These are phyloP conservation scores for Drosophila lutescens DNA, from an alignment of 2,888 invertebrate genomes.

Conservation along the genomic window DNA sequence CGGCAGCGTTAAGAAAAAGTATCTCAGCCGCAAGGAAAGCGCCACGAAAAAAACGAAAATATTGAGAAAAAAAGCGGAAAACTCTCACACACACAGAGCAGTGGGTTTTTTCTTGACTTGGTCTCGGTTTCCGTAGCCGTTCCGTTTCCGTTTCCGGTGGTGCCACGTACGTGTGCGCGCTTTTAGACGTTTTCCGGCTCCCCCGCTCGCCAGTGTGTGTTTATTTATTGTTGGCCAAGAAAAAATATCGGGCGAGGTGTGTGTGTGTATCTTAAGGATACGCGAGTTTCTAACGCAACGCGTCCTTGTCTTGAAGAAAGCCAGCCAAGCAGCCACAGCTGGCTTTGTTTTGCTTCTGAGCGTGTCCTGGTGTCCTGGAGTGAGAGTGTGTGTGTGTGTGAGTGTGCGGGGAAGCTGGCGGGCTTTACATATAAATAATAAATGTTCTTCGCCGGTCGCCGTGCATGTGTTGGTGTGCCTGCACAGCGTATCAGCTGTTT, in stretches of 20 bases:
- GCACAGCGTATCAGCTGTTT: constrained; percentile 65
- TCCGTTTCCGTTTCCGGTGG: constrained; percentile 59
- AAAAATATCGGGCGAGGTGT: constrained; percentile 33
- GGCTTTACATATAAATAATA: constrained; percentile 71
- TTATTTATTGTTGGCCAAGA: constrained; percentile 64
- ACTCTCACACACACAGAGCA: constrained; percentile 31
- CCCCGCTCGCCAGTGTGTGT: constrained; percentile 51
- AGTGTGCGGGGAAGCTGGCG: constrained; percentile 24
- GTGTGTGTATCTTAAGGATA: constrained; percentile 64
- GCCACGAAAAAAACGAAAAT: constrained; percentile 22
- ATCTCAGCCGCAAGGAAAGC: constrained; percentile 42
- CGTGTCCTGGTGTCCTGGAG: constrained; percentile 16
- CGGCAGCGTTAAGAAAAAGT: constrained; percentile 57
- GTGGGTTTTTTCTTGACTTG: constrained; percentile 62
- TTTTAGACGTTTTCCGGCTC: constrained; percentile 59
- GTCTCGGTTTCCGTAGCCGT: constrained; percentile 58
- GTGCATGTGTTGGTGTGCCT: constrained; percentile 42
- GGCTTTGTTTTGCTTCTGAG: constrained; percentile 62
- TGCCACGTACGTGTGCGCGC: constrained; percentile 62
- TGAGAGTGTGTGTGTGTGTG: constrained; percentile 32
- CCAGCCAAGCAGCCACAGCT: constrained; percentile 61
- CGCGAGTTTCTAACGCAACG: constrained; percentile 41
- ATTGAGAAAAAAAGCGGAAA: constrained; percentile 26
- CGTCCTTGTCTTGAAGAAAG: constrained; percentile 54
- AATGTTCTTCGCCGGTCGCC: constrained; percentile 58